Evolutionary conservation across 1,140 invertebrate genomes (phyloP).

Genomic region (Notospermus geniculatus): DNA sequence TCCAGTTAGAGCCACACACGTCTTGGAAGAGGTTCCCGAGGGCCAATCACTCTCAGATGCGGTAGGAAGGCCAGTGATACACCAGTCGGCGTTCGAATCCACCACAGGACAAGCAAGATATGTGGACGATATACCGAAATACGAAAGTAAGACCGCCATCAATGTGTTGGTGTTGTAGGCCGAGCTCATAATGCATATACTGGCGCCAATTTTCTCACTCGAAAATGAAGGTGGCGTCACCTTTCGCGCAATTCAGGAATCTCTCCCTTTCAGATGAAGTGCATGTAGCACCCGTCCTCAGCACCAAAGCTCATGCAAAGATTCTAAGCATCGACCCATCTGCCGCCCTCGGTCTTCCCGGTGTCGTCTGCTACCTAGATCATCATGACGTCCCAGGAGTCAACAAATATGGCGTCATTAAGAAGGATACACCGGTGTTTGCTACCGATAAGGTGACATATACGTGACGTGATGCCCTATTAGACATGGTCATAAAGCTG

Average conservation of each 20-base stretch:
- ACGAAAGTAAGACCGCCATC: background rate
- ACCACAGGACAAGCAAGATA: background rate
- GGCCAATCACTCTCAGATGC: too few species aligned
- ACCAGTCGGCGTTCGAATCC: too few species aligned
- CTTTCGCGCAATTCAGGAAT: too few species aligned
- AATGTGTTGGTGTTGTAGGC: too few species aligned
- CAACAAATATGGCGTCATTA: slow-evolving; percentile 23
- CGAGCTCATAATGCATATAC: background rate
- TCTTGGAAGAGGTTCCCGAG: too few species aligned
- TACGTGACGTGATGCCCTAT: background rate
- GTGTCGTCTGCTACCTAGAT: slow-evolving; percentile 58
- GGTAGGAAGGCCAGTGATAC: too few species aligned
- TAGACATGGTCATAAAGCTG: too few species aligned
- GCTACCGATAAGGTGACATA: slow-evolving; percentile 34
- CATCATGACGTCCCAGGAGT: slow-evolving; percentile 42
- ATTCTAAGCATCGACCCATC: slow-evolving; percentile 67
- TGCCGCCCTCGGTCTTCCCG: slow-evolving; percentile 69
- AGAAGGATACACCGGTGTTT: slow-evolving; percentile 36
- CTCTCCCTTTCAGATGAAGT: slow-evolving; percentile 55
- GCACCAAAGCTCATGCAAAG: slow-evolving; percentile 76
- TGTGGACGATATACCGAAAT: slow-evolving; percentile 3
- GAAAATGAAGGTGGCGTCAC: background rate
- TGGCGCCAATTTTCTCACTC: background rate
- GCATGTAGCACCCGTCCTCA: slow-evolving; percentile 74
- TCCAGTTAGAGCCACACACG: too few species aligned